Evolutionary conservation across 2,113 vertebrate genomes (phyloP).

Genomic region (Acanthisitta chloris): DNA sequence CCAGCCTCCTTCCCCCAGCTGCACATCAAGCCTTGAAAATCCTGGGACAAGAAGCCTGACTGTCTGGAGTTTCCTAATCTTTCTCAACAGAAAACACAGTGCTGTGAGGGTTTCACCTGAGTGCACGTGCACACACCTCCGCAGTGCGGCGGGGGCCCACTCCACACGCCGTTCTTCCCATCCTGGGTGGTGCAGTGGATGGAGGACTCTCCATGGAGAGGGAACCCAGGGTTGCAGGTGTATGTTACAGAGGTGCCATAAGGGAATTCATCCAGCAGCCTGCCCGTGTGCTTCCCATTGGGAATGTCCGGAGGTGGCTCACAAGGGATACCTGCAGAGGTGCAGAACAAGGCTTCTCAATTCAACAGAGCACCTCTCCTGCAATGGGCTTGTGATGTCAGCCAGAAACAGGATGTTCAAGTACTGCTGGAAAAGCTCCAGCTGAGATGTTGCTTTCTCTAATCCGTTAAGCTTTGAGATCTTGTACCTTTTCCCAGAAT

Average conservation of each 20-base stretch:
- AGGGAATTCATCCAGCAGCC: background rate
- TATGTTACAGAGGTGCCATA: slow-evolving; percentile 51
- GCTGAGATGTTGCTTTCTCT: background rate
- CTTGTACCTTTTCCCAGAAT: background rate
- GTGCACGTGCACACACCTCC: background rate
- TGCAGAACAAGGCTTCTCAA: background rate
- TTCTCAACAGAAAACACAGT: rapidly evolving
- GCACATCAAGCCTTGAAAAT: rapidly evolving
- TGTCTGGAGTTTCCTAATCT: background rate
- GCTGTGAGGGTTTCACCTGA: rapidly evolving
- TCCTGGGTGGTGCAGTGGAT: slow-evolving; percentile 65
- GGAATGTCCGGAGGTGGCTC: slow-evolving; percentile 43
- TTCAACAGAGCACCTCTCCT: background rate
- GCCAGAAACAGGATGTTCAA: background rate
- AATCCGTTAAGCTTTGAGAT: background rate
- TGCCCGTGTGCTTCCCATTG: slow-evolving; percentile 29
- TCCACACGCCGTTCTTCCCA: slow-evolving; percentile 56
- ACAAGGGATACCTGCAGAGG: slow-evolving; percentile 62
- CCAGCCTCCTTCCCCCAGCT: background rate
- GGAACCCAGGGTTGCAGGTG: background rate
- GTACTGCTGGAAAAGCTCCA: background rate
- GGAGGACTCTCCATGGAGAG: slow-evolving; percentile 34
- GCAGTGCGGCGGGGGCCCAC: background rate
- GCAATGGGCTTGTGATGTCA: background rate
- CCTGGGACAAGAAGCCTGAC: background rate